Evolutionary conservation across 2,113 vertebrate genomes (phyloP).

Genomic region (Scopus umbretta): DNA sequence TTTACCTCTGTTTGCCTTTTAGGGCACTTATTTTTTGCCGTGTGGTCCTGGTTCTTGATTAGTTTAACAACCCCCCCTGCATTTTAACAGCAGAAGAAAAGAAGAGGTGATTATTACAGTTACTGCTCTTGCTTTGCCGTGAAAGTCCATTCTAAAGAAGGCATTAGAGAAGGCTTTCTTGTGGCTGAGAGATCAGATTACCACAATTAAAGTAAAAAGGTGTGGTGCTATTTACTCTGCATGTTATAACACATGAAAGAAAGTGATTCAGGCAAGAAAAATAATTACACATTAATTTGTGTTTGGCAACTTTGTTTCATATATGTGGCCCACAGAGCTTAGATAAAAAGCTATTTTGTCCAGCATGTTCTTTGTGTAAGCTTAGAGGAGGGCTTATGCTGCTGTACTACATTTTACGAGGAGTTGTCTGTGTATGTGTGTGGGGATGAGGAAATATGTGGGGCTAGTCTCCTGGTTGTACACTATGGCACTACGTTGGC

Average conservation of each 20-base stretch:
- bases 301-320: slow-evolving; percentile 77
- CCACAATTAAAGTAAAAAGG: slow-evolving; percentile 79
- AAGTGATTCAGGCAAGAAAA: slow-evolving; percentile 82
- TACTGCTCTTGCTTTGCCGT: slow-evolving; percentile 70
- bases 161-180: slow-evolving; percentile 71
- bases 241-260: slow-evolving; percentile 82
- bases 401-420: neutral
- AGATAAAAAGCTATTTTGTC: slow-evolving; percentile 74
- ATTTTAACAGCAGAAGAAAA: slow-evolving; percentile 48
- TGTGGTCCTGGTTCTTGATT: slow-evolving; percentile 39
- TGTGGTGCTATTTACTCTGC: slow-evolving; percentile 77
- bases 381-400: neutral
- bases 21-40: slow-evolving; percentile 21
- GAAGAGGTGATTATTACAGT: slow-evolving; percentile 64
- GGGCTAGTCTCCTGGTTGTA: neutral
- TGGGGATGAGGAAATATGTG: neutral
- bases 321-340: slow-evolving; percentile 68
- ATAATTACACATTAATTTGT: slow-evolving; percentile 84
- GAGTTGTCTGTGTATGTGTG: neutral
- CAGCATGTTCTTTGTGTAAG: slow-evolving; percentile 53
- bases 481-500: neutral
- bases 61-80: neutral
- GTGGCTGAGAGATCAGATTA: slow-evolving; percentile 75
- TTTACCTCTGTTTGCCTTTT: neutral
- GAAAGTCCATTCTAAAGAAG: slow-evolving; percentile 72